phyloP scores from a whole-genome alignment of 2,888 invertebrate genomes.

The Plusia festucae region DNA sequence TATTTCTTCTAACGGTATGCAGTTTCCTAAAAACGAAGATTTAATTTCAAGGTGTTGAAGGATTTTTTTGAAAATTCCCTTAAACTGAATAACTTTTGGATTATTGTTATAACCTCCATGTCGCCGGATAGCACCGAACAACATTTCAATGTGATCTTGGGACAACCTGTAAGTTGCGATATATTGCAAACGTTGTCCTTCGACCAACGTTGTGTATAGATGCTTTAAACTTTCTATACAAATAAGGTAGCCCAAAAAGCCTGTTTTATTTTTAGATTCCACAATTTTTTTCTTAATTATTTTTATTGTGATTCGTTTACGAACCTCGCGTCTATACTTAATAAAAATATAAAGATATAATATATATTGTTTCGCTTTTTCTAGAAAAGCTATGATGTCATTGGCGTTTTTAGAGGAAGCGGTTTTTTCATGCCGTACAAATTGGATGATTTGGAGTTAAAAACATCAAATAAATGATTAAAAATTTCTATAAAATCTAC shows the following conservation, averaged over 20 bases:
- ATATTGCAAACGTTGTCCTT: conserved; percentile 17
- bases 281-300: no score
- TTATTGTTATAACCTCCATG: conserved; percentile 44
- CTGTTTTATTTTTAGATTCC: conserved; percentile 10
- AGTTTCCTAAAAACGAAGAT: conserved; percentile 32
- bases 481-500: no score
- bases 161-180: conserved; percentile 31
- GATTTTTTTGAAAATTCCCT: conserved; percentile 33
- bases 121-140: conserved; percentile 33
- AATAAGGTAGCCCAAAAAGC: conserved; percentile 18
- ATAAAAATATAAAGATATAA: background rate
- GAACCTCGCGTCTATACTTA: conserved; percentile 8
- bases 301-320: no score
- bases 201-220: conserved; percentile 13
- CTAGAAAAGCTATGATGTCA: conserved; percentile 16
- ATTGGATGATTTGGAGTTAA: background rate
- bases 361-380: conserved; percentile 18
- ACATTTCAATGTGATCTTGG: conserved; percentile 42
- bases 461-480: no score
- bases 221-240: conserved; percentile 22
- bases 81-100: conserved; percentile 37
- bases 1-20: conserved; percentile 32
- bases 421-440: conserved; percentile 16
- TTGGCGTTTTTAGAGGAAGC: conserved; percentile 10
- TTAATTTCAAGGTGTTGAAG: conserved; percentile 26